Evolutionary conservation across 2,113 vertebrate genomes (phyloP).

Genomic region (Boulengeromyrus knoepffleri): DNA sequence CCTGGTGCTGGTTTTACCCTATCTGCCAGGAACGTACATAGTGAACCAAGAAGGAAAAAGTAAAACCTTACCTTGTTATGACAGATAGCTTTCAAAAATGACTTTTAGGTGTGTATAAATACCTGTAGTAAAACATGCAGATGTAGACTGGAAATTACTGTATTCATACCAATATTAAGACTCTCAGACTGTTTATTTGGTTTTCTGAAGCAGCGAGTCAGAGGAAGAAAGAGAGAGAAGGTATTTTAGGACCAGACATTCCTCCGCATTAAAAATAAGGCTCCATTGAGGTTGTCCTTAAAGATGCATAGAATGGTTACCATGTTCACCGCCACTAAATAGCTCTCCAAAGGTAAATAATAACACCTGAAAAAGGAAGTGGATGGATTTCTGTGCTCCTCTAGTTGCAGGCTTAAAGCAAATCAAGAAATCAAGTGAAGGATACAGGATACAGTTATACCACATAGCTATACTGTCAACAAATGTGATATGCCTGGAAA

Average conservation of each 20-base stretch:
- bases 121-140: conserved; percentile 29
- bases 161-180: conserved; percentile 40
- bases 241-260: conserved; percentile 40
- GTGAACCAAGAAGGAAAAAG: conserved; percentile 24
- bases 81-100: conserved; percentile 45
- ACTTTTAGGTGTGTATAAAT: conserved; percentile 37
- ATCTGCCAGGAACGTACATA: conserved; percentile 53
- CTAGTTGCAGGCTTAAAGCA: background rate
- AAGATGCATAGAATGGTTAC: conserved; percentile 17
- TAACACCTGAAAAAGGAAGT: conserved; percentile 19
- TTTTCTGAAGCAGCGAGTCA: conserved; percentile 32
- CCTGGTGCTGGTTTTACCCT: conserved; percentile 54
- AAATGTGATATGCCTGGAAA: background rate
- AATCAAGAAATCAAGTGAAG: background rate
- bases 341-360: conserved; percentile 20
- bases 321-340: conserved; percentile 11
- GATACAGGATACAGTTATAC: background rate
- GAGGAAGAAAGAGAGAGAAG: conserved; percentile 22
- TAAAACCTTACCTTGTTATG: conserved; percentile 42
- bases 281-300: conserved; percentile 20
- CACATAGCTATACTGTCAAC: background rate
- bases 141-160: conserved; percentile 37
- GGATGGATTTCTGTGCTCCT: conserved; percentile 1
- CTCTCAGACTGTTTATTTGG: conserved; percentile 62
- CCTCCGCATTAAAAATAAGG: conserved; percentile 40